Evolutionary conservation across 2,888 invertebrate genomes (phyloP).

Genomic region (Watsonalla binaria): DNA sequence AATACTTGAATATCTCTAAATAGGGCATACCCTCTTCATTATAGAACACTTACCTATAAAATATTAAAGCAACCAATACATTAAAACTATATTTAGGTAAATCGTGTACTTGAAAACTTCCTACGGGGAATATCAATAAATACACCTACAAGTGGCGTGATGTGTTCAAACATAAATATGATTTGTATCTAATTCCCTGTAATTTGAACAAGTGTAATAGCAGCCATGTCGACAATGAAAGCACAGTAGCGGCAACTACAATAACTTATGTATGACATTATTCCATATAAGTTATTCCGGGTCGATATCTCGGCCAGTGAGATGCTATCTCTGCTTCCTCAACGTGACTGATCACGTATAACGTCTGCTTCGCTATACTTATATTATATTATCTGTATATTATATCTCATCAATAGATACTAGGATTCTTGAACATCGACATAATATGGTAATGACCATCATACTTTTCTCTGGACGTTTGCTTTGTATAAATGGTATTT

Average conservation of each 20-base stretch:
- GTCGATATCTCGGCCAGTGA: constrained; percentile 14
- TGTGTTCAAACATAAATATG: background rate
- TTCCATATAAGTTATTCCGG: background rate
- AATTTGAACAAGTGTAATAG: background rate
- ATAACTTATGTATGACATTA: constrained; percentile 2
- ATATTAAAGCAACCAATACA: too few relatives aligned
- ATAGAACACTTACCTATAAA: too few relatives aligned
- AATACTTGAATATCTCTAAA: too few relatives aligned
- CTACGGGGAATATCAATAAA: too few relatives aligned
- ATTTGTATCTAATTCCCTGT: background rate
- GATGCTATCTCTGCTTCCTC: constrained; percentile 17
- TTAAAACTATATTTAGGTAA: too few relatives aligned
- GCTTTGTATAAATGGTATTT: too few relatives aligned
- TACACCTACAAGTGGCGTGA: background rate
- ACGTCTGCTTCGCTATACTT: constrained; percentile 7
- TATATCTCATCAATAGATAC: background rate
- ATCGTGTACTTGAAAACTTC: too few relatives aligned
- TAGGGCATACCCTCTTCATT: too few relatives aligned
- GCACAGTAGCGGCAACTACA: background rate
- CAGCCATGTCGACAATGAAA: background rate
- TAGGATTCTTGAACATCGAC: background rate
- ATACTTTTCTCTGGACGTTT: too few relatives aligned
- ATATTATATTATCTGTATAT: constrained; percentile 4
- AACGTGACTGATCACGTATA: constrained; percentile 20
- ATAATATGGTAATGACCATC: too few relatives aligned